Conservation (phyloP, 2,113 vertebrate genomes). For the Marmota flaviventris region DNA sequence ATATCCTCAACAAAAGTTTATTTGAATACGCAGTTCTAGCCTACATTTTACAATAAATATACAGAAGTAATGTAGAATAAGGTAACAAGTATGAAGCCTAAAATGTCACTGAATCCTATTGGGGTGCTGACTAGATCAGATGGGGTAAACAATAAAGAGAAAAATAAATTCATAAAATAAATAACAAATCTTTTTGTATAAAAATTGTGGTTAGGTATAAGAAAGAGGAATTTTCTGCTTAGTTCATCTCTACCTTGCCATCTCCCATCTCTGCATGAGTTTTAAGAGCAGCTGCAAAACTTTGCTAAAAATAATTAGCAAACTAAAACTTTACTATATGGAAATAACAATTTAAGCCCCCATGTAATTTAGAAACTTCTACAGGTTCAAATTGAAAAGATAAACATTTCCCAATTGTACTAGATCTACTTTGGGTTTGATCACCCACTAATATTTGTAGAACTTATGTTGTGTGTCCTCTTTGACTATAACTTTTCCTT, state of each 20-base stretch:
- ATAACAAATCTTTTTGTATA: not conserved
- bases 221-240: not conserved
- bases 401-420: not conserved
- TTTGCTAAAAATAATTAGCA: not conserved
- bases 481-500: not conserved
- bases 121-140: not conserved
- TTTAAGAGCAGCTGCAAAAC: not conserved
- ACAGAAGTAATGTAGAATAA: not conserved
- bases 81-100: not conserved
- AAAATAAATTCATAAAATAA: not conserved
- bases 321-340: not conserved
- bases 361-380: not conserved
- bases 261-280: fast-evolving
- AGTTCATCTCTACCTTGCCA: not conserved
- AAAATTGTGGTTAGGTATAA: not conserved
- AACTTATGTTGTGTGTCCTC: not conserved
- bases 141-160: not conserved
- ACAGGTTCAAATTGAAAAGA: not conserved
- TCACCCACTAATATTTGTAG: not conserved
- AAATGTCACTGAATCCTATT: not conserved
- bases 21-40: conserved; percentile 22
- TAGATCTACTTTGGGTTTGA: not conserved
- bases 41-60: not conserved
- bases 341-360: not conserved
- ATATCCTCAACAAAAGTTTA: not conserved